A percentile compares a stretch with the other conserved stretches of the same genome.
Conservation (phyloP, 2,888 invertebrate species). For the Xestia ashworthii region DNA sequence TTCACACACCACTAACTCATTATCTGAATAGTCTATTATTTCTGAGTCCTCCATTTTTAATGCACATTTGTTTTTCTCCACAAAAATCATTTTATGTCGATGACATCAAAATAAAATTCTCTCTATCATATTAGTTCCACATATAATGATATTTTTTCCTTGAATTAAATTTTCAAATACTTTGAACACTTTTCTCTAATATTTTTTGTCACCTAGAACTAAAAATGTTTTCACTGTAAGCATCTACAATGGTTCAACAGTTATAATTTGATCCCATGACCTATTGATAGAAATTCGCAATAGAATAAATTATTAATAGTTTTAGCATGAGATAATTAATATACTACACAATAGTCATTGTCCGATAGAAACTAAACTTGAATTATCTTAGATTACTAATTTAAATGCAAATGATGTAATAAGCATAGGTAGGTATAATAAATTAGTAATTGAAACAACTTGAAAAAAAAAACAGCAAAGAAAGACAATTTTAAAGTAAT, state of each 20-base stretch:
- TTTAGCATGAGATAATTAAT: constrained; percentile 14
- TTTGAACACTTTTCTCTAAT: not conserved
- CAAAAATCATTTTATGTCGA: not conserved
- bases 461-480: too few species aligned
- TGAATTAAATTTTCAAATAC: not conserved
- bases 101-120: not conserved
- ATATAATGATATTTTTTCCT: not conserved
- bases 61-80: not conserved
- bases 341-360: not conserved
- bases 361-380: not conserved
- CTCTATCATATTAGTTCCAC: not conserved
- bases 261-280: not conserved
- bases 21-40: constrained; percentile 33
- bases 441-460: too few species aligned
- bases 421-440: too few species aligned
- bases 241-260: not conserved
- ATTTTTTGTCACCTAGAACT: not conserved
- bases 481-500: too few species aligned
- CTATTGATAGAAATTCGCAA: not conserved
- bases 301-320: not conserved
- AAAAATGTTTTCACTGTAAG: not conserved
- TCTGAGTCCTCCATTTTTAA: constrained; percentile 26
- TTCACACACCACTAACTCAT: constrained; percentile 38
- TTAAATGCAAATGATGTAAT: not conserved
- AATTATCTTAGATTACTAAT: not conserved